Conservation (phyloP, 2,797 vertebrate species). For the Pangasius mekongensis region DNA sequence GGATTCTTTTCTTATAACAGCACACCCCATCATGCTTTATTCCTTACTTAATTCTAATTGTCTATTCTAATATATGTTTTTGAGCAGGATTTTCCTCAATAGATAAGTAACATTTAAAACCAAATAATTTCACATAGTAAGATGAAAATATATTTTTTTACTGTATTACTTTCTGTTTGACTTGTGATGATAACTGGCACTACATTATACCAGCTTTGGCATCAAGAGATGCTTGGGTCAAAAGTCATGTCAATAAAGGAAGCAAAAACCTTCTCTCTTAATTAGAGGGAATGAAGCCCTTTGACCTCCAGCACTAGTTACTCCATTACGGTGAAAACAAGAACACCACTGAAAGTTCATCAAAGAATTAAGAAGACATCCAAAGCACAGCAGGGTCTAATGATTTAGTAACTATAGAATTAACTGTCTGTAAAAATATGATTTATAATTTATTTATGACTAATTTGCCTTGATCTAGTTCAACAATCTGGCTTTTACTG, state of each 20-base stretch:
- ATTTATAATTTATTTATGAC: background rate
- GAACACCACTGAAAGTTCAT: background rate
- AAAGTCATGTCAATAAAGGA: constrained; percentile 26
- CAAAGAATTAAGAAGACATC: background rate
- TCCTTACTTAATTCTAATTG: background rate
- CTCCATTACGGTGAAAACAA: background rate
- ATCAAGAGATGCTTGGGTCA: constrained; percentile 18
- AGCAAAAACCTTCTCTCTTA: background rate
- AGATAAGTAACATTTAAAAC: background rate
- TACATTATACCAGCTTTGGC: background rate
- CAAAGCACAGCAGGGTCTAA: background rate
- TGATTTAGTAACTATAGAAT: background rate
- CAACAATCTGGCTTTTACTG: background rate
- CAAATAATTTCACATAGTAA: background rate
- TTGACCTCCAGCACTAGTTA: constrained; percentile 31
- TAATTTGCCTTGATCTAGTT: constrained; percentile 2
- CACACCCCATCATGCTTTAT: background rate
- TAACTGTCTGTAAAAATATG: background rate
- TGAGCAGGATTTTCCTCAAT: background rate
- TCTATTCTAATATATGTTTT: background rate
- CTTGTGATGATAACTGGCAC: background rate
- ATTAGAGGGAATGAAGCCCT: constrained; percentile 1
- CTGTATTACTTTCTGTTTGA: background rate
- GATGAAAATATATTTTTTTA: background rate
- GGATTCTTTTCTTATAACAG: background rate